Evolutionary conservation across 2,797 vertebrate genomes (phyloP), one percentile per base, ranked within the genome.

Genomic region (Anguilla megastoma): DNA sequence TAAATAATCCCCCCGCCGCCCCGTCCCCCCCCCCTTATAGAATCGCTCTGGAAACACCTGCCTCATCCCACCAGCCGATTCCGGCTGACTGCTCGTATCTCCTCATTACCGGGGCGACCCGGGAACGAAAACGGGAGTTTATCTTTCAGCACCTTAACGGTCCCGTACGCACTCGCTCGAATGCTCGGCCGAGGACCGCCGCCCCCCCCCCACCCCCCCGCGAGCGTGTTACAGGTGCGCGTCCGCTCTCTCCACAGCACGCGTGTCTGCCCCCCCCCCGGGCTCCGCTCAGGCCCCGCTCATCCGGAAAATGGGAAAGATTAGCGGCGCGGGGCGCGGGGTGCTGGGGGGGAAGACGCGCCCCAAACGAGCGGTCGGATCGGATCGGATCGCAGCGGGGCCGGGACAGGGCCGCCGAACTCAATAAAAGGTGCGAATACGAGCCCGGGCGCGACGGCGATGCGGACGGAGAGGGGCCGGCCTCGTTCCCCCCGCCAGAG

Each of bases 261-360:
- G n/a, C 89, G 88, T 87, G 86, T 87, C 86, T 86, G 91, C 90
- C 90, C 92, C 36, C 36, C 36, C 36, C 36, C 36, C 36, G 36
- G 36, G 36, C 36, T 41, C 3, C 87, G 87, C 30, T 36, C 88
- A 87, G 52, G 89, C 86, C 87, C 90, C 92, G 89, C 92, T 94
- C 94, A 94, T 90, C 93, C 93, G 89, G 92, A 94, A 94, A 94
- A 96, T 92, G 89, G 90, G 88, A 92, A 92, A 94, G 93, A 95
- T 95, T 94, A 93, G 90, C 93, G 92, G 91, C 90, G 86, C 90
- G 93, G 93, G 2, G 88, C 36, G 2, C 2, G 3, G 36, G 3
- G 36, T n/a, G n/a, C n/a, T n/a, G 36, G 36, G 36, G 36, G 36
- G 36, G 36, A 3, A 0, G 36, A 36, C 36, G 36, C 36, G 36